A percentile compares a stretch with the other conserved stretches of the same genome.
Evolutionary conservation across 1,140 invertebrate genomes (phyloP).

Genomic region (Stegodyphus mimosarum): DNA sequence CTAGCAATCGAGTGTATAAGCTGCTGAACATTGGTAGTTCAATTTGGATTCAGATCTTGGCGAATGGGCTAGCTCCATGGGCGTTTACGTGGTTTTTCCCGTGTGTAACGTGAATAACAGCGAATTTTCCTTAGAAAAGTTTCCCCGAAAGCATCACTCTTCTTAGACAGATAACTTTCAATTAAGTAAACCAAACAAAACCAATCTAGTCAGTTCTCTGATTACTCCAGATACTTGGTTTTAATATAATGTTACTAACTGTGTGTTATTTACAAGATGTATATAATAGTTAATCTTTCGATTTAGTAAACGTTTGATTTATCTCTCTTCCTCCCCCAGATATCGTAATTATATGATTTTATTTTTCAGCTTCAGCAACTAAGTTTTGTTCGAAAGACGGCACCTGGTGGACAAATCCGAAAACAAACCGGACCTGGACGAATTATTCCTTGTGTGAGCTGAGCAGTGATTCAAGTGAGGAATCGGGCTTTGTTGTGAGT

Average conservation of each 20-base stretch:
- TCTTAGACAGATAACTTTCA: neutral
- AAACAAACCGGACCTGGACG: constrained; percentile 71
- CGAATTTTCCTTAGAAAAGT: too few species aligned
- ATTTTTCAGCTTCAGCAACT: constrained; percentile 71
- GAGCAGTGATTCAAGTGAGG: neutral
- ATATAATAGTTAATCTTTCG: neutral
- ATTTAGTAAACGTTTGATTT: neutral
- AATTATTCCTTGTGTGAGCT: constrained; percentile 72
- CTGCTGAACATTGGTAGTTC: too few species aligned
- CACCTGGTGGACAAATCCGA: constrained; percentile 71
- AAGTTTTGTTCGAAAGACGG: constrained; percentile 72
- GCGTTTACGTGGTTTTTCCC: too few species aligned
- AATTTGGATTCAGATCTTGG: too few species aligned
- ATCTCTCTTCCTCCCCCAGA: neutral
- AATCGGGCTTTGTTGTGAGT: neutral
- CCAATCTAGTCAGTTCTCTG: neutral
- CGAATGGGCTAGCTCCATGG: too few species aligned
- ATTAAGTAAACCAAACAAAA: neutral
- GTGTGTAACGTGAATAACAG: too few species aligned
- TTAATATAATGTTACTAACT: neutral
- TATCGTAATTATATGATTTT: neutral
- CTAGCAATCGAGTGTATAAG: too few species aligned
- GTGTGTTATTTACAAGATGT: neutral
- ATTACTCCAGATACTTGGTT: neutral
- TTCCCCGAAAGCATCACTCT: neutral